These are phyloP conservation scores for Toxotes chatareus DNA, from an alignment of 2,113 vertebrate genomes.

Conservation along the genomic window DNA sequence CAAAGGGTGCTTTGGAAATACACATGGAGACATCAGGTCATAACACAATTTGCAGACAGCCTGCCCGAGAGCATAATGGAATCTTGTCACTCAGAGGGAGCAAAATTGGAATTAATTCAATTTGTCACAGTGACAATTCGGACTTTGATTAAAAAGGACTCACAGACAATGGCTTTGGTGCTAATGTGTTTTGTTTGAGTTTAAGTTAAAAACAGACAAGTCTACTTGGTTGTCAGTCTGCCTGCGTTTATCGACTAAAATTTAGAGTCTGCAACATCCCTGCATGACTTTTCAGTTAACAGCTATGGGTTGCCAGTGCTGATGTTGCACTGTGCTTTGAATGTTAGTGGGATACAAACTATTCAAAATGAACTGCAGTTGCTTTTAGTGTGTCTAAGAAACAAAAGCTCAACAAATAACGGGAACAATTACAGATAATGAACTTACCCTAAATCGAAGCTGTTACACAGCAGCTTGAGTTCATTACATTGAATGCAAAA, in stretches of 20 bases:
- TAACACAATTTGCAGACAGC: constrained; percentile 81
- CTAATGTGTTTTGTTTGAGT: constrained; percentile 74
- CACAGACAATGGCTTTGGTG: constrained; percentile 65
- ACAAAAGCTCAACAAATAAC: constrained; percentile 60
- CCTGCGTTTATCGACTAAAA: constrained; percentile 46
- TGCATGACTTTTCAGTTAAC: constrained; percentile 54
- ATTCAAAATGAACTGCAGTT: constrained; percentile 51
- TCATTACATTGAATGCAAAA: constrained; percentile 51
- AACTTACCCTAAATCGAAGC: constrained; percentile 47
- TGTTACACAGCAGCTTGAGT: constrained; percentile 48
- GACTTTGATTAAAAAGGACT: constrained; percentile 82
- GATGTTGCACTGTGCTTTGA: constrained; percentile 26
- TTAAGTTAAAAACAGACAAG: constrained; percentile 64
- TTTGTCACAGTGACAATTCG: constrained; percentile 81
- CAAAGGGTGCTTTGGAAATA: constrained; percentile 66
- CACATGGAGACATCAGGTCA: constrained; percentile 79
- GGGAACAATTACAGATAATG: constrained; percentile 67
- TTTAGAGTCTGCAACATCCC: constrained; percentile 14
- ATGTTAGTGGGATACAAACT: constrained; percentile 37
- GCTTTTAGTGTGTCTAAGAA: constrained; percentile 52
- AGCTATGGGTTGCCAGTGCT: constrained; percentile 31
- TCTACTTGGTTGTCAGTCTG: constrained; percentile 13
- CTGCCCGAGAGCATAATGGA: constrained; percentile 79
- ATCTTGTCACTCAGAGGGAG: constrained; percentile 82
- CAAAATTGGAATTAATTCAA: constrained; percentile 84